Evolutionary conservation across 2,797 vertebrate genomes (phyloP).

Genomic region (Eurystomus glaucurus): DNA sequence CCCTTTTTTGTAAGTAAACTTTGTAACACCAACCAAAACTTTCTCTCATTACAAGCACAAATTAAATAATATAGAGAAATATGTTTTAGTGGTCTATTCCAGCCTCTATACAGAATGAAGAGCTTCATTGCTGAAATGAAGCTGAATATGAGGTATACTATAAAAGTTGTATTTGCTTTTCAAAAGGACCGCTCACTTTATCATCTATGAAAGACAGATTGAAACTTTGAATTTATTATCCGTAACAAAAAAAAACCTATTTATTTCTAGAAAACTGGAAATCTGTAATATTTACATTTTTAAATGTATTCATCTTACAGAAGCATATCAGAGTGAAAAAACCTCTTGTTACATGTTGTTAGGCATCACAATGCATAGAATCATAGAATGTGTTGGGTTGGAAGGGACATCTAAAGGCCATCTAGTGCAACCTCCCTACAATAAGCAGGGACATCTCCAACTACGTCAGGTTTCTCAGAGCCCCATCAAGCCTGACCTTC

Average conservation of each 20-base stretch:
- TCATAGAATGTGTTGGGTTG: no score
- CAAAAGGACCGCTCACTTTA: background rate
- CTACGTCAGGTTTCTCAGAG: no score
- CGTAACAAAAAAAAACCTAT: accelerated
- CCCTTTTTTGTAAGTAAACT: background rate
- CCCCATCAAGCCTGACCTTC: no score
- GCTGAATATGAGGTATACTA: background rate
- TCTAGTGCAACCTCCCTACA: no score
- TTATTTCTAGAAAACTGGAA: background rate
- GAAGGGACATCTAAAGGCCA: no score
- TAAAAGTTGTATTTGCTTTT: background rate
- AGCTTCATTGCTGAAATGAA: background rate
- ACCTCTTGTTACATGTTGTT: background rate
- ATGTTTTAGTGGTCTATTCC: background rate
- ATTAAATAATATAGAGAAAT: background rate
- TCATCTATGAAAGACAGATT: background rate
- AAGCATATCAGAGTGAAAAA: background rate
- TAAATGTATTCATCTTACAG: background rate
- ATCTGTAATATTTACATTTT: background rate
- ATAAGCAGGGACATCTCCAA: no score
- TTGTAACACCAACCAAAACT: background rate
- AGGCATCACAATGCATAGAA: background rate
- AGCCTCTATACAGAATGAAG: background rate
- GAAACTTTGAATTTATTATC: background rate
- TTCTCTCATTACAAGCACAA: background rate